Evolutionary conservation across 2,888 invertebrate species (phyloP).

Genomic region (Cyclophora albipunctata): DNA sequence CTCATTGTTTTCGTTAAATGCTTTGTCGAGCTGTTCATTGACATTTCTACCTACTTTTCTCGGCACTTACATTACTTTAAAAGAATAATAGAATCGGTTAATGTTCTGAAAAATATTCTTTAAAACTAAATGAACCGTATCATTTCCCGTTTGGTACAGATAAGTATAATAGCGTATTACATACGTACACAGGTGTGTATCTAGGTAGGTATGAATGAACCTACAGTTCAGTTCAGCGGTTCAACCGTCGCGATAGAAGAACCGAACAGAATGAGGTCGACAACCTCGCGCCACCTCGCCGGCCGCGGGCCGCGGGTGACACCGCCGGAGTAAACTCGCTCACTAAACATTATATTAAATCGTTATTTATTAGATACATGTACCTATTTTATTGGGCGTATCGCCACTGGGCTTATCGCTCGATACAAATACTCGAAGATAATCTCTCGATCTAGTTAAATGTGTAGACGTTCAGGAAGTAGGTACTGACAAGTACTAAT

Average conservation of each 20-base stretch:
- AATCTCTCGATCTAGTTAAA: no score
- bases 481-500: no score
- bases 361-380: not conserved
- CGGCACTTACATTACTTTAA: slow-evolving; percentile 5
- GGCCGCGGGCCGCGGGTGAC: slow-evolving; percentile 34
- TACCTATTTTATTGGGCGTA: not conserved
- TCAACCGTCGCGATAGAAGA: slow-evolving; percentile 53
- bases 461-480: no score
- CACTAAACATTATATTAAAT: slow-evolving; percentile 12
- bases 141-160: slow-evolving; percentile 66
- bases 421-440: not conserved
- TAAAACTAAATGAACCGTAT: slow-evolving; percentile 65
- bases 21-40: slow-evolving; percentile 7
- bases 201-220: slow-evolving; percentile 37
- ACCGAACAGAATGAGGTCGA: slow-evolving; percentile 48
- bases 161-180: slow-evolving; percentile 5
- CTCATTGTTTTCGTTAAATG: no score
- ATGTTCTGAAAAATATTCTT: slow-evolving; percentile 26
- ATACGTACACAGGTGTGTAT: not conserved
- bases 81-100: slow-evolving; percentile 8
- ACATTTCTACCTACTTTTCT: slow-evolving; percentile 11
- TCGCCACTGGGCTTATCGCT: not conserved
- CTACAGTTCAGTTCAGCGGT: slow-evolving; percentile 42
- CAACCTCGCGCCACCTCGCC: slow-evolving; percentile 32
- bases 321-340: slow-evolving; percentile 35